phyloP scores from a whole-genome alignment of 2,888 invertebrate genomes.

The Siphlonurus alternatus region DNA sequence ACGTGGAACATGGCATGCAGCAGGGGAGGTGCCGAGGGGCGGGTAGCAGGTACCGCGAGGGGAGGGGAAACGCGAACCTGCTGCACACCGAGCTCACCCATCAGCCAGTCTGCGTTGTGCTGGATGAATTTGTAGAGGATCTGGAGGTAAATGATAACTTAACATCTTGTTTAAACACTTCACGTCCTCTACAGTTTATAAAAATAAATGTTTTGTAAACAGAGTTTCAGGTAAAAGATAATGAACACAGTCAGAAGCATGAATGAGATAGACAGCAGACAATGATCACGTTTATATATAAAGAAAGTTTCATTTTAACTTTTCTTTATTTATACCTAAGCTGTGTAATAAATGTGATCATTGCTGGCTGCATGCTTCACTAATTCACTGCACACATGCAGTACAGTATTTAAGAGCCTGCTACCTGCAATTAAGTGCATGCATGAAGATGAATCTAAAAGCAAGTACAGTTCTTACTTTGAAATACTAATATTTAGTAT shows the following conservation, averaged over 20 bases:
- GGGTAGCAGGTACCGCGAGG: slow-evolving; percentile 14
- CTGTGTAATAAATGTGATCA: too few relatives aligned
- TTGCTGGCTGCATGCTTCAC: too few relatives aligned
- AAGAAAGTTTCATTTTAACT: background rate
- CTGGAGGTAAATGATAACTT: slow-evolving; percentile 29
- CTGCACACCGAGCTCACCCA: slow-evolving; percentile 30
- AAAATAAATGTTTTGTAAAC: background rate
- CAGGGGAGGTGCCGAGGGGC: slow-evolving; percentile 27
- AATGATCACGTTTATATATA: background rate
- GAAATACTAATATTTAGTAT: too few relatives aligned
- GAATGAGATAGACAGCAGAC: too few relatives aligned
- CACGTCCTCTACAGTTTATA: too few relatives aligned
- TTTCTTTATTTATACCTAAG: too few relatives aligned
- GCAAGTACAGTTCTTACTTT: too few relatives aligned
- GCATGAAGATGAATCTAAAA: too few relatives aligned
- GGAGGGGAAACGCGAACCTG: slow-evolving; percentile 20
- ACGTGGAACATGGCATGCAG: slow-evolving; percentile 68
- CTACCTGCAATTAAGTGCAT: too few relatives aligned
- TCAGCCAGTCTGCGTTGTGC: slow-evolving; percentile 48
- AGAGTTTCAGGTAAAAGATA: background rate
- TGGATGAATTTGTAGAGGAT: slow-evolving; percentile 52
- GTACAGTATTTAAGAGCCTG: too few relatives aligned
- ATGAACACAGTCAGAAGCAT: too few relatives aligned
- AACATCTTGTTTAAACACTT: background rate
- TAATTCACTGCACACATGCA: too few relatives aligned